phyloP scores from a whole-genome alignment of 2,888 invertebrate species.

The Pachliopta kotzebuea region DNA sequence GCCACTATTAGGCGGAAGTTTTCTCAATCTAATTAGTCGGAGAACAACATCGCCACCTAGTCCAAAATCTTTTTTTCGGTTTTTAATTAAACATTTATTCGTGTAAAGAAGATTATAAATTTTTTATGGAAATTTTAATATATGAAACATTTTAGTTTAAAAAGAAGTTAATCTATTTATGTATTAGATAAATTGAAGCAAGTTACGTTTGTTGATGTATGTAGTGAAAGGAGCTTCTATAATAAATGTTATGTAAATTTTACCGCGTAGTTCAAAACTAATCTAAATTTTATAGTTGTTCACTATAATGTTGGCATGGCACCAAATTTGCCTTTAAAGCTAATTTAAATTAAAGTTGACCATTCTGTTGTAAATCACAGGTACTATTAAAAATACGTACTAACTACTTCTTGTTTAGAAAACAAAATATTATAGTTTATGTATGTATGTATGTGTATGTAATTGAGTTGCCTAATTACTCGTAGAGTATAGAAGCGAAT shows the following conservation, averaged over 20 bases:
- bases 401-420: too few relatives aligned
- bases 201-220: neutral
- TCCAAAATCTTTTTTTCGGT: too few relatives aligned
- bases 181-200: neutral
- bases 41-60: too few relatives aligned
- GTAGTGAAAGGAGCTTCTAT: neutral
- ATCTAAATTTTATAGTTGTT: neutral
- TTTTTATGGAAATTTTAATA: too few relatives aligned
- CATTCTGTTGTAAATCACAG: neutral
- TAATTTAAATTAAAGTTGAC: constrained; percentile 2
- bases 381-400: neutral
- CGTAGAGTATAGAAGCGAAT: neutral
- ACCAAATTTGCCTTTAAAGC: neutral
- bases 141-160: too few relatives aligned
- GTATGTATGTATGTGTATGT: neutral
- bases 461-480: neutral
- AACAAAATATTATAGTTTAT: neutral
- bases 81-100: too few relatives aligned
- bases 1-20: constrained; percentile 27
- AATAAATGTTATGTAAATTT: constrained; percentile 9
- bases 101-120: too few relatives aligned
- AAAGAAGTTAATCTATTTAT: neutral
- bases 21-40: constrained; percentile 18
- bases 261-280: constrained; percentile 2
- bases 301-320: neutral